A percentile compares a stretch with the other conserved stretches of the same genome.
phyloP scores from a whole-genome alignment of 2,888 invertebrate species.

The Eupithecia exiguata region DNA sequence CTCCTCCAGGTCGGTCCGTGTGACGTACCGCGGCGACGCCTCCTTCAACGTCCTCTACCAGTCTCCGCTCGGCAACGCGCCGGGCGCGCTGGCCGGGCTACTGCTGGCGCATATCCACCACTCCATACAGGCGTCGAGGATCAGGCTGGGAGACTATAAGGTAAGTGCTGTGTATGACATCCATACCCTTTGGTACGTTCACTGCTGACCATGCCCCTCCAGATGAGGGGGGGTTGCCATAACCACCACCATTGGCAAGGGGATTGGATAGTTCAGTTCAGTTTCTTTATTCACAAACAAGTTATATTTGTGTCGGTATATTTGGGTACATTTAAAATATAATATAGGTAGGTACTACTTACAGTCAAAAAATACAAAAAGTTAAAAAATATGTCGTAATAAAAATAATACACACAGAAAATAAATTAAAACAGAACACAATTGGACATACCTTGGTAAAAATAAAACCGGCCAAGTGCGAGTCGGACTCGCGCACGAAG shows the following conservation, averaged over 20 bases:
- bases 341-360: no score
- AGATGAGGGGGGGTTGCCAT: neutral
- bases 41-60: slow-evolving; percentile 78
- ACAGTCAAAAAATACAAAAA: no score
- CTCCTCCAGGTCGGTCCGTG: slow-evolving; percentile 55
- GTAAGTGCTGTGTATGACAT: slow-evolving; percentile 39
- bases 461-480: no score
- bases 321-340: no score
- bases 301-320: no score
- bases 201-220: neutral
- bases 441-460: no score
- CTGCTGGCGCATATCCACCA: slow-evolving; percentile 71
- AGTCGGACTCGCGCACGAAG: no score
- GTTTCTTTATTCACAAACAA: no score
- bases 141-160: slow-evolving; percentile 54
- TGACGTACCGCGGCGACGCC: slow-evolving; percentile 60
- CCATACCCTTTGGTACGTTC: neutral
- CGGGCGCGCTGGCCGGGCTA: slow-evolving; percentile 71
- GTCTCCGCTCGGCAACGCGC: slow-evolving; percentile 75
- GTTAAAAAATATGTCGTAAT: no score
- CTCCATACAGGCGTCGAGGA: slow-evolving; percentile 42
- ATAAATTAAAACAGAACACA: no score
- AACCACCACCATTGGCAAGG: neutral
- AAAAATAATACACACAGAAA: no score
- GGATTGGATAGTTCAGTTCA: no score